phyloP scores from a whole-genome alignment of 2,113 vertebrate species.

The Sitta europaea region DNA sequence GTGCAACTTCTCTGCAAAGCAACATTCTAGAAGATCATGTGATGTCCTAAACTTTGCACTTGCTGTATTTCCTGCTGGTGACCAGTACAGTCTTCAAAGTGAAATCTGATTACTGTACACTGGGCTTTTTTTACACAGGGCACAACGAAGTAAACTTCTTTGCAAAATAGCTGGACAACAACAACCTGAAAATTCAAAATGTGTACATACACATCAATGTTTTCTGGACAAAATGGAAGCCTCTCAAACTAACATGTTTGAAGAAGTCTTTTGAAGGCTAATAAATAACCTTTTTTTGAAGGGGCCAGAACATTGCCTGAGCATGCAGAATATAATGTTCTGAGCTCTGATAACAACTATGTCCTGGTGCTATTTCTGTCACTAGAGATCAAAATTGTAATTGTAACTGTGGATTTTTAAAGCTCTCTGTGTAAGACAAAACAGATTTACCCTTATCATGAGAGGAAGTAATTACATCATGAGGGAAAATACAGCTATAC shows the following conservation, averaged over 20 bases:
- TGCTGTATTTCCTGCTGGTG: background rate
- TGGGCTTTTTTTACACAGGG: background rate
- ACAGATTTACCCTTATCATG: slow-evolving; percentile 8
- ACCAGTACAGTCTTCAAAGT: background rate
- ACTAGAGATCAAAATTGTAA: slow-evolving; percentile 39
- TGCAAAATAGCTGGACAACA: background rate
- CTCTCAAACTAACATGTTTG: background rate
- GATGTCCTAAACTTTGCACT: background rate
- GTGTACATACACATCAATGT: background rate
- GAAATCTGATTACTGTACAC: background rate
- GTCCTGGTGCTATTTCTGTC: slow-evolving; percentile 58
- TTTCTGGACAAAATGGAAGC: background rate
- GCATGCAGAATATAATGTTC: slow-evolving; percentile 59
- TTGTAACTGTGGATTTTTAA: slow-evolving; percentile 50
- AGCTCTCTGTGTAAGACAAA: slow-evolving; percentile 39
- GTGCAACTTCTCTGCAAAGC: background rate
- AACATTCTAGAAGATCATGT: background rate
- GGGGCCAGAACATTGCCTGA: background rate
- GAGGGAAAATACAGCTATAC: slow-evolving; percentile 21
- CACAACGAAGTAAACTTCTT: background rate
- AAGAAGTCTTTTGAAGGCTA: slow-evolving; percentile 25
- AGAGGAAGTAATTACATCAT: slow-evolving; percentile 44
- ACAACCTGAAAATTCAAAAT: background rate
- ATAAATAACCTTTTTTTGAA: slow-evolving; percentile 53
- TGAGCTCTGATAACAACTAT: slow-evolving; percentile 52